A percentile compares a stretch with the other conserved stretches of the same genome.
These are phyloP conservation scores for Cerastis rubricosa DNA, from an alignment of 2,888 invertebrate genomes.

Conservation along the genomic window DNA sequence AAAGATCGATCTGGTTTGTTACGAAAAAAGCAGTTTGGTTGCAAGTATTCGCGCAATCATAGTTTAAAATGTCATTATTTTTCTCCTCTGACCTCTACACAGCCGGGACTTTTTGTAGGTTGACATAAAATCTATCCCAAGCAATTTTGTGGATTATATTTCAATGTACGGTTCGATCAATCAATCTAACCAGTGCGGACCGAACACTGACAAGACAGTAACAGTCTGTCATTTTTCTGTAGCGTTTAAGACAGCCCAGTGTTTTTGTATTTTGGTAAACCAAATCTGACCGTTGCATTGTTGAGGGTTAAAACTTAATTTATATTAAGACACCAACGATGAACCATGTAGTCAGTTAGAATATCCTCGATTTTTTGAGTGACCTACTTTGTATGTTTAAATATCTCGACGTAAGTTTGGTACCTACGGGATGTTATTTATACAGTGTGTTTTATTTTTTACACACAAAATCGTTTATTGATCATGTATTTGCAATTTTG, in stretches of 20 bases:
- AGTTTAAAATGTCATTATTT: no score
- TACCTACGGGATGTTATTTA: constrained; percentile 3
- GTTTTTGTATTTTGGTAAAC: neutral
- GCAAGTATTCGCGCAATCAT: neutral
- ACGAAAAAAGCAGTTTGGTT: neutral
- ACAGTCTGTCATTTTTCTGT: neutral
- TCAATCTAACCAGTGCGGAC: neutral
- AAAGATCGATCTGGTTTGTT: neutral
- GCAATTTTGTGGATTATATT: neutral
- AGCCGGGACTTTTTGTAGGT: neutral
- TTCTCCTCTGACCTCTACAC: no score
- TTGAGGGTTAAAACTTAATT: constrained; percentile 21
- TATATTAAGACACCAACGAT: neutral
- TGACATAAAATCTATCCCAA: neutral
- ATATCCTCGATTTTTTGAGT: constrained; percentile 18
- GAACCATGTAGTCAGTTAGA: neutral
- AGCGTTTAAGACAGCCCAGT: neutral
- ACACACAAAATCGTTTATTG: neutral
- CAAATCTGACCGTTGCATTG: neutral
- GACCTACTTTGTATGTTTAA: constrained; percentile 26
- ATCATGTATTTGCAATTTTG: constrained; percentile 2
- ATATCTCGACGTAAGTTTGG: neutral
- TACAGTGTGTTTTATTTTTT: neutral
- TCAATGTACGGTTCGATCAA: neutral
- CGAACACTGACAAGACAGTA: neutral